Evolutionary conservation across 1,140 invertebrate genomes (phyloP), one percentile per base, ranked within the genome.

Genomic region (Steinernema khuongi): DNA sequence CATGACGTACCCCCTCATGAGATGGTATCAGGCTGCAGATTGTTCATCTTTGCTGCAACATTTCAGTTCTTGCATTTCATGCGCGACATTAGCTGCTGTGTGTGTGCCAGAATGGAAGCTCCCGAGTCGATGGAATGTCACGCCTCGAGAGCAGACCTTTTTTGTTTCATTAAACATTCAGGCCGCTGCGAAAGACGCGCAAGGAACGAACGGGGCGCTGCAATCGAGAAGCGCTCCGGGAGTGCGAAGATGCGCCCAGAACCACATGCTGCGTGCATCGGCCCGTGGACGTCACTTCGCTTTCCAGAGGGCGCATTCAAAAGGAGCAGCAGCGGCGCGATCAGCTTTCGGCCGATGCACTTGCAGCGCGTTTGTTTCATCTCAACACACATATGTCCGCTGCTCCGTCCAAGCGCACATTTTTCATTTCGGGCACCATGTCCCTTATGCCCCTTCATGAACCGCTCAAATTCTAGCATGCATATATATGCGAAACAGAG

Each of bases 91-190:
- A 11, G 36, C 36, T n/a, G n/a, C n/a, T n/a, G n/a, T 41, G 36
- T 7, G 7, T 41, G n/a, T 7, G 36, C 36, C n/a, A 41, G 22
- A 60, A 60, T 60, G 50, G 36, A 41, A 7, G 36, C 36, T n/a
- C n/a, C 7, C n/a, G 36, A 41, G 36, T 41, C 36, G 36, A 7
- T 41, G 50, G 50, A 11, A 26, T 17, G 50, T 26, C 50, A 60
- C 50, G 50, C 22, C 11, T 60, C 50, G 36, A 41, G 26, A 60
- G n/a, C 14, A 60, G 50, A 60, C 50, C 14, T 60, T 60, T 60
- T 60, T 60, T 60, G 50, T 60, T 60, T 60, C 50, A 60, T 60
- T 60, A 60, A 60, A 60, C 50, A 60, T 60, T 60, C 50, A 60
- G 11, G 26, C 14, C 50, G 50, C 50, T 60, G 26, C 22, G 50